Percentiles rank a stretch among this genome's conserved stretches.
These are phyloP conservation scores for Penaeus chinensis DNA, from an alignment of 1,140 invertebrate genomes.

Conservation along the genomic window DNA sequence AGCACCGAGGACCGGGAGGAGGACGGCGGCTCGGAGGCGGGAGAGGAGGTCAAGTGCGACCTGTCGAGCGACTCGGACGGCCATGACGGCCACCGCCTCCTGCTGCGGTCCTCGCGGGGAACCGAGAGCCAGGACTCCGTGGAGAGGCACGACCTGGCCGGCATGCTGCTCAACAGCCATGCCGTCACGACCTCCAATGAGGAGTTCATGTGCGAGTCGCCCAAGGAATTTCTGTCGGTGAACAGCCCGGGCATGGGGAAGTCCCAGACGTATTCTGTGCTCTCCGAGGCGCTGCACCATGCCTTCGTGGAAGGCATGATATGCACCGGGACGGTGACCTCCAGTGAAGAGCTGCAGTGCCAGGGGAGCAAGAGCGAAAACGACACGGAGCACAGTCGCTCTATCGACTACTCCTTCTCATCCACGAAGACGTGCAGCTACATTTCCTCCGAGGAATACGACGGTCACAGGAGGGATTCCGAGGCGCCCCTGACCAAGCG, in stretches of 20 bases:
- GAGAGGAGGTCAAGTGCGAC: constrained; percentile 42
- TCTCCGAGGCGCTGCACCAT: constrained; percentile 54
- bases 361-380: constrained; percentile 45
- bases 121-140: not conserved
- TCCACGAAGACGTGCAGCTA: constrained; percentile 23
- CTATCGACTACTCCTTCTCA: constrained; percentile 11
- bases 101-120: not conserved
- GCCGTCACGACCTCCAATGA: not conserved
- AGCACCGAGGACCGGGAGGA: constrained; percentile 46
- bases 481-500: constrained; percentile 16
- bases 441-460: constrained; percentile 32
- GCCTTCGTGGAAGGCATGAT: constrained; percentile 53
- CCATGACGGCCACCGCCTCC: constrained; percentile 33
- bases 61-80: constrained; percentile 41
- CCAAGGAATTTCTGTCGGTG: constrained; percentile 23
- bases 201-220: constrained; percentile 16
- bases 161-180: constrained; percentile 36
- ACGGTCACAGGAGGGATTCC: constrained; percentile 10
- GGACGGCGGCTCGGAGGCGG: constrained; percentile 17
- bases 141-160: constrained; percentile 1
- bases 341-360: not conserved
- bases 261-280: constrained; percentile 49
- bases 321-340: constrained; percentile 42
- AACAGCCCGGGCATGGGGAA: constrained; percentile 23
- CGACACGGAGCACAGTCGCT: constrained; percentile 16